These are phyloP conservation scores for Nerophis lumbriciformis DNA, from an alignment of 2,113 vertebrate species.

Conservation along the genomic window DNA sequence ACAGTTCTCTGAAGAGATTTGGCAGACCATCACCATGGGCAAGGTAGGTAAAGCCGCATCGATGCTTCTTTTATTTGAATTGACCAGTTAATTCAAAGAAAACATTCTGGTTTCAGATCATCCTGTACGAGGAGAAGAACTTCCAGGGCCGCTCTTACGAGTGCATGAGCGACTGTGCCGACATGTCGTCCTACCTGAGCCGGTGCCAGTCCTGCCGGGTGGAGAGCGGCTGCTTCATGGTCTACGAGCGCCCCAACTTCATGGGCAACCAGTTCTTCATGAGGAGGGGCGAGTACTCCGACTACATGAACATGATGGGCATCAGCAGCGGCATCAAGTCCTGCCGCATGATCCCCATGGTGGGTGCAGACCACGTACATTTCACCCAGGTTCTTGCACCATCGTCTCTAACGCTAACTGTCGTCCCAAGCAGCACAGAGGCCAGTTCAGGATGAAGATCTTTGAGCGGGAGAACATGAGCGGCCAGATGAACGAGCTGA, in stretches of 20 bases:
- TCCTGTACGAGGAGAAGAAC: slow-evolving; percentile 63
- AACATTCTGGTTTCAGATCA: slow-evolving; percentile 28
- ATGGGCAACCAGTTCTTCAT: slow-evolving; percentile 69
- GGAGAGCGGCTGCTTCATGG: slow-evolving; percentile 65
- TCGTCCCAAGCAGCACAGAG: slow-evolving; percentile 29
- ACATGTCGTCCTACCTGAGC: slow-evolving; percentile 62
- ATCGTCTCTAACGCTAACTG: not conserved
- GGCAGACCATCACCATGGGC: slow-evolving; percentile 43
- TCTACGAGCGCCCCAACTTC: slow-evolving; percentile 67
- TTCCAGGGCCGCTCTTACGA: slow-evolving; percentile 63
- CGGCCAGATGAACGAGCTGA: slow-evolving; percentile 42
- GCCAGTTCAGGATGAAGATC: slow-evolving; percentile 52
- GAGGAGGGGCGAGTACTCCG: slow-evolving; percentile 62
- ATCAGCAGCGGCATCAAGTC: slow-evolving; percentile 54
- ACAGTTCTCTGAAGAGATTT: slow-evolving; percentile 39
- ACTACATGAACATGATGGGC: slow-evolving; percentile 51
- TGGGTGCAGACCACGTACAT: slow-evolving; percentile 8
- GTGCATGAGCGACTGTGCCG: slow-evolving; percentile 57
- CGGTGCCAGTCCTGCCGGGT: slow-evolving; percentile 59
- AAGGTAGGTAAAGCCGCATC: slow-evolving; percentile 40
- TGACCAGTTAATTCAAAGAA: not conserved
- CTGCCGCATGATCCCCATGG: slow-evolving; percentile 63
- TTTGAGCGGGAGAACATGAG: slow-evolving; percentile 54
- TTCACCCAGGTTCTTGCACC: not conserved
- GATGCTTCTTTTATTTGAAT: not conserved